Base-by-base conservation (phyloP, 2,888 invertebrate genomes). In the Mesoligia furuncula region DNA sequence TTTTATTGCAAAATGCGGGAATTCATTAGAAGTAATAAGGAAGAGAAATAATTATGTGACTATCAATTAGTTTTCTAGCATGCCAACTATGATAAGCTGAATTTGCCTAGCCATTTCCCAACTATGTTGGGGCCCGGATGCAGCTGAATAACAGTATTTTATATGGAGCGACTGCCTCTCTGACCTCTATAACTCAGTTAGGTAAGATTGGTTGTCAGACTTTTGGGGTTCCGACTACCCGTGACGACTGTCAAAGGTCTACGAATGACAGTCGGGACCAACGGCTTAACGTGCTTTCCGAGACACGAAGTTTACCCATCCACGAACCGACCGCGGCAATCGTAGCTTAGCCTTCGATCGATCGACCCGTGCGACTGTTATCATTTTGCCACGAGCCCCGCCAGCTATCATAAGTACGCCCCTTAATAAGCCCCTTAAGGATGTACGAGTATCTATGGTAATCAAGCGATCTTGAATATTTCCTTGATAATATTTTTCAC, bases 1-100 rank as follows among this genome's bases (percentile, higher is more conserved):
- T 79, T 87, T 80, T 76, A 85, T 77, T 80, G 45, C 61, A 84
- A 77, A 77, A 77, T 74, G 59, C 64, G 15, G 57, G 73, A 74
- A 77, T 73, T 77, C 62, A 85, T 79, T 82, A 65, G n/a, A 51
- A 72, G 71, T 27, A 62, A 51, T 68, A 69, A 64, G 73, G 73
- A 84, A 73, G 71, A 20, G 31, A 31, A 31, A 31, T 31, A 73
- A 75, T 31, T 84, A 62, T 67, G 48, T 70, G 61, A 24, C 15
- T 24, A 65, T 75, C 13, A 24, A 64, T 57, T 57, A 2, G 20
- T 36, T 66, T n/a, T 31, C 4, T 27, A 57, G 24, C n/a, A 61
- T 73, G 67, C 20, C 15, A 67, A 67, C 45, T 36, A 13, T 57
- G 54, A 57, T 24, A 20, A n/a, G 54, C n/a, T n/a, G n/a, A 54